Evolutionary conservation across 2,797 vertebrate genomes (phyloP).

Genomic region (Acrossocheilus fasciatus): DNA sequence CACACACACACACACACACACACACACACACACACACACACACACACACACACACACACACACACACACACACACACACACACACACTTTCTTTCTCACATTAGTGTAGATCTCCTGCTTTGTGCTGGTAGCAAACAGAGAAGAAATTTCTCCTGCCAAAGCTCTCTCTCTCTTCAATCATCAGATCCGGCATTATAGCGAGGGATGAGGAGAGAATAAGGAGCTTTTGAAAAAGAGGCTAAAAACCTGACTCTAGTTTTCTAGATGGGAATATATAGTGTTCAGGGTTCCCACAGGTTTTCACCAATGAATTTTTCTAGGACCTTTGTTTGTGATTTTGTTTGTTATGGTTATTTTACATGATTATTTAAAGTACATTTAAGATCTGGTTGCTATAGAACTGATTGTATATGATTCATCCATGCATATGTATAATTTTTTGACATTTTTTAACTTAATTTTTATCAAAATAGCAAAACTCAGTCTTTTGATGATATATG

Average conservation of each 20-base stretch:
- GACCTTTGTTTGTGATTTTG: background rate
- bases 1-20: too few species aligned
- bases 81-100: slow-evolving; percentile 21
- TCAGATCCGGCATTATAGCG: slow-evolving; percentile 20
- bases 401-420: background rate
- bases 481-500: background rate
- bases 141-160: slow-evolving; percentile 28
- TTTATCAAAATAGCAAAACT: background rate
- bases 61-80: too few species aligned
- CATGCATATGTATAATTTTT: background rate
- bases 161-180: slow-evolving; percentile 39
- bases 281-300: background rate
- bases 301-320: background rate
- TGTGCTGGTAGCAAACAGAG: slow-evolving; percentile 34
- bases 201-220: slow-evolving; percentile 13
- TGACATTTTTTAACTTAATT: background rate
- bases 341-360: background rate
- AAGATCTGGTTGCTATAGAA: background rate
- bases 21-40: background rate
- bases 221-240: background rate
- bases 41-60: background rate
- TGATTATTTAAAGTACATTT: background rate
- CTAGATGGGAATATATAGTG: background rate
- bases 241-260: background rate
- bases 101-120: slow-evolving; percentile 33